These are phyloP conservation scores for Chloroceryle amazona DNA, from an alignment of 2,797 vertebrate species.

Conservation along the genomic window DNA sequence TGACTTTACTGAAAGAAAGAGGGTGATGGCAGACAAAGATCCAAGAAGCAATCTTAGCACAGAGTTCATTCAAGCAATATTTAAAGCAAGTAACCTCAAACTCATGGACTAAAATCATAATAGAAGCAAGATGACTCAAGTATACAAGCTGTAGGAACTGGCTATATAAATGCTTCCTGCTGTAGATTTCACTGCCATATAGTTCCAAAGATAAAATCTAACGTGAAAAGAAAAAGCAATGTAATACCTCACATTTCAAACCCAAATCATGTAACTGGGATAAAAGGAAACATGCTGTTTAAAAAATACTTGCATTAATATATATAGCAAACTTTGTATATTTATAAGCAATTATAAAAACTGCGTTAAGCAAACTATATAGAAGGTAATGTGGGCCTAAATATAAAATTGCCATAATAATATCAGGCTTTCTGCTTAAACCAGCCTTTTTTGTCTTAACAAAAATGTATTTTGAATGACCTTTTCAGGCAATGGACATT, in stretches of 20 bases:
- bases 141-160: background rate
- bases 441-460: background rate
- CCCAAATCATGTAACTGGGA: background rate
- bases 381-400: constrained; percentile 8
- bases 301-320: constrained; percentile 1
- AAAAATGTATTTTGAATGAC: background rate
- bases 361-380: constrained; percentile 8
- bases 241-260: background rate
- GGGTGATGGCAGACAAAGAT: background rate
- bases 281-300: constrained; percentile 7
- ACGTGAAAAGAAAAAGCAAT: background rate
- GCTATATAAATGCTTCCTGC: constrained; percentile 42
- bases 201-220: constrained; percentile 58
- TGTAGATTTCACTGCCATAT: background rate
- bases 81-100: constrained; percentile 46
- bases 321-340: background rate
- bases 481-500: background rate
- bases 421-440: constrained; percentile 13
- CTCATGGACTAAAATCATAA: constrained; percentile 38
- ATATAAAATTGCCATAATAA: background rate
- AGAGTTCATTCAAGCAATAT: background rate
- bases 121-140: constrained; percentile 22
- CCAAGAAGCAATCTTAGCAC: background rate
- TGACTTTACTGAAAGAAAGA: background rate
- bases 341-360: constrained; percentile 15